Conservation (phyloP, 2,797 vertebrate genomes). For the Philypnodon macrostomus region DNA sequence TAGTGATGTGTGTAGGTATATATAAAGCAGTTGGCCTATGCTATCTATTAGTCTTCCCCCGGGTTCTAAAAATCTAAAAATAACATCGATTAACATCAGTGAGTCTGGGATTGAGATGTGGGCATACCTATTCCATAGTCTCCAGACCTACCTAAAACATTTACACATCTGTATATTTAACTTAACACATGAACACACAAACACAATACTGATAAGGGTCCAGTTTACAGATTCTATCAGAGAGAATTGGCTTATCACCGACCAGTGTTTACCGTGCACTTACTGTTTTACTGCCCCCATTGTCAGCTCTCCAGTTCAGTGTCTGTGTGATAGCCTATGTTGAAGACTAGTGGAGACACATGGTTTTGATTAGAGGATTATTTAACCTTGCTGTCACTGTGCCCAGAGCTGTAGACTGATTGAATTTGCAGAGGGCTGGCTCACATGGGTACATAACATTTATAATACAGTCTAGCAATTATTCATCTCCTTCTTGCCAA, state of each 20-base stretch:
- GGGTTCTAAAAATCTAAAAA: too few relatives aligned
- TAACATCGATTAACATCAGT: too few relatives aligned
- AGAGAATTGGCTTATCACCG: conserved; percentile 24
- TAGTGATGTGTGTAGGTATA: too few relatives aligned
- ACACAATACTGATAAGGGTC: conserved; percentile 6
- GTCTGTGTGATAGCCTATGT: conserved; percentile 48
- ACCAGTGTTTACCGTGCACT: conserved; percentile 23
- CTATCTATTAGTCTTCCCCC: too few relatives aligned
- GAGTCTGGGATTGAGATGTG: too few relatives aligned
- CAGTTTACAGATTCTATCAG: conserved; percentile 1
- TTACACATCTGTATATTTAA: too few relatives aligned
- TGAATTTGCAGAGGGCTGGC: conserved; percentile 71
- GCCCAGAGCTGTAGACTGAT: conserved; percentile 73
- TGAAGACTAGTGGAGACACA: conserved; percentile 70
- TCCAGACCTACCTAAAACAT: too few relatives aligned
- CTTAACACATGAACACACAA: too few relatives aligned
- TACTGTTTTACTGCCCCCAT: conserved; percentile 44
- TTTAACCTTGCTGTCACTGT: conserved; percentile 69
- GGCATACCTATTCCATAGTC: too few relatives aligned
- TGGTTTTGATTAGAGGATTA: conserved; percentile 74
- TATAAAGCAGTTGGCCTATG: too few relatives aligned
- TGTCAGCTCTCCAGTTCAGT: conserved; percentile 37
- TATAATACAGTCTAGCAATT: conserved; percentile 72
- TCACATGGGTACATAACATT: conserved; percentile 71
- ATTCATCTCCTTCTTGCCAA: conserved; percentile 59